Conservation (phyloP, 2,888 invertebrate species). For the Prenolepis imparis region DNA sequence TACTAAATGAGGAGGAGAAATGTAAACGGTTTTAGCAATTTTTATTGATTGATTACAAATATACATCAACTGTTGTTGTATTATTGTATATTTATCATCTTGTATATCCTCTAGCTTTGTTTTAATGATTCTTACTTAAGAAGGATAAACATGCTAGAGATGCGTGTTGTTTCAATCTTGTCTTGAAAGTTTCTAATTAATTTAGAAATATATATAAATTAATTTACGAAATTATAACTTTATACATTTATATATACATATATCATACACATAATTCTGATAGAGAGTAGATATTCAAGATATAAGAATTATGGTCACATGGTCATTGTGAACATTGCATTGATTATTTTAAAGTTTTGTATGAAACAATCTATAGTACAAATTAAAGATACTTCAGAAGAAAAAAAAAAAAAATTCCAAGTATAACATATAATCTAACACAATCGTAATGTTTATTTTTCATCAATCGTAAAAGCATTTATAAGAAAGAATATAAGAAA, state of each 20-base stretch:
- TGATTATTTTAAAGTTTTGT: background rate
- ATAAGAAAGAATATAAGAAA: background rate
- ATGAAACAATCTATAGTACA: background rate
- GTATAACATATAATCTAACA: background rate
- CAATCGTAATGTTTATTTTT: background rate
- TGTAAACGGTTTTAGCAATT: constrained; percentile 11
- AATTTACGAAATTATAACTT: constrained; percentile 19
- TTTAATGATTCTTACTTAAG: constrained; percentile 19
- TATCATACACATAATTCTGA: background rate
- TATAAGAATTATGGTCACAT: background rate
- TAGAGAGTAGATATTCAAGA: background rate
- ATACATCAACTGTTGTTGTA: constrained; percentile 35
- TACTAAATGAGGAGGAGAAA: background rate
- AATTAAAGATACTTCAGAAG: background rate
- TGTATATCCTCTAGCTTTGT: constrained; percentile 20
- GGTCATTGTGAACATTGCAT: background rate
- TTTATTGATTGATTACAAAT: constrained; percentile 53
- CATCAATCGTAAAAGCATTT: background rate
- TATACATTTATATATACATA: constrained; percentile 20
- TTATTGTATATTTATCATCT: constrained; percentile 44
- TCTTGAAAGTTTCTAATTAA: constrained; percentile 18
- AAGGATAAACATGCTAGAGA: constrained; percentile 47
- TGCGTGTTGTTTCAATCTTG: constrained; percentile 22
- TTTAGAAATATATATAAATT: constrained; percentile 27
- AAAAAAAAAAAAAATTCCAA: background rate